Base-by-base conservation (phyloP, 2,113 vertebrate genomes). In the Boleophthalmus pectinirostris region DNA sequence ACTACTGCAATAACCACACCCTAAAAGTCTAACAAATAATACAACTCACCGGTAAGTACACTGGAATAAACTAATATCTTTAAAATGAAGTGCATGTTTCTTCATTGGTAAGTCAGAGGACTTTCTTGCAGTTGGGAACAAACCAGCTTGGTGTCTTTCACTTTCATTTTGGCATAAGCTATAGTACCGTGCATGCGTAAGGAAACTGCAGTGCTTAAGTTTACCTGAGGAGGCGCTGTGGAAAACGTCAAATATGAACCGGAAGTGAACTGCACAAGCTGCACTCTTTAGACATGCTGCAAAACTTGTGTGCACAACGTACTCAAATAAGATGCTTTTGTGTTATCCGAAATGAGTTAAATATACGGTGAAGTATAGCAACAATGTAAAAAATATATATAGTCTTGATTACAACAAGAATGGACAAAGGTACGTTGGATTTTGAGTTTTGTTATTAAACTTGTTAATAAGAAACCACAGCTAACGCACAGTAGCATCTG, bases 151-250 rank as follows among this genome's bases (percentile, higher is more conserved):
- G 7, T 9, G 0, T 72, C 88, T 93, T 94, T 94, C 90, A 76
- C 86, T 94, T 94, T 94, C 91, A 68, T 13, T 94, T 92, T 6
- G 0, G 0, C 5, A 18, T 0, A 66, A 77, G 3, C 25, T 11
- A 24, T 35, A 25, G 65, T 80, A 65, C 58, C 73, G 69, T 46
- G 38, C 0, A 3, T 16, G 15, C 0, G 7, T 29, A 29, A 43
- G 1, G 56, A 8, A 16, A 11, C 0, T 72, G 57, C 72, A 73
- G 68, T 84, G 24, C 73, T 1, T 0, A 0, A 0, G 7, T 0
- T 10, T 2, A 53, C 67, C 83, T 24, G 15, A 0, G 15, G 74
- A 0, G 74, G 77, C 82, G 78, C 82, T 87, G 83, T 74, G 58
- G 13, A 1, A 0, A 64, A 38, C 7, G 14, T n/a, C 0, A 38